These are phyloP conservation scores for Caenorhabditis sulstoni DNA, from an alignment of 2,888 invertebrate genomes.

Conservation along the genomic window DNA sequence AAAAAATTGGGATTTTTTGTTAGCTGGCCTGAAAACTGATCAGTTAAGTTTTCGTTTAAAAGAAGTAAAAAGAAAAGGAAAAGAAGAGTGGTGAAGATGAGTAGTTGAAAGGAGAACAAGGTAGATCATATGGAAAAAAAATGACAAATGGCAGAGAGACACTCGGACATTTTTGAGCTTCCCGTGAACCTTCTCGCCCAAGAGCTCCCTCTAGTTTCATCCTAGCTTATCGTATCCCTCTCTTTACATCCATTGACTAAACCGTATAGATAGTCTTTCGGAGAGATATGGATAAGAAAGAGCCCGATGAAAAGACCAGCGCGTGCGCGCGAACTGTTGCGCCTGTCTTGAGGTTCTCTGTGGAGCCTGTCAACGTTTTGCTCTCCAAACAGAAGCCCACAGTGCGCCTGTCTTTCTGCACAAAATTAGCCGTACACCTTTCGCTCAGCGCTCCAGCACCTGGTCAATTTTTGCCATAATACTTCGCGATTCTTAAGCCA, in stretches of 20 bases:
- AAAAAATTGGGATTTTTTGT: no score
- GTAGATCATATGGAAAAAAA: no score
- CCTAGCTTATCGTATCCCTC: no score
- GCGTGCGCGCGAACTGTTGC: conserved; percentile 49
- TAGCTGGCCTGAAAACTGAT: no score
- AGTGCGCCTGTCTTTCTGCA: conserved; percentile 44
- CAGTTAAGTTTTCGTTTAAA: no score
- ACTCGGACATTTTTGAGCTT: no score
- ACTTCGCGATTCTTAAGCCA: conserved; percentile 41
- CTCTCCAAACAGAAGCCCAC: conserved; percentile 57
- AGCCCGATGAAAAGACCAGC: conserved; percentile 20
- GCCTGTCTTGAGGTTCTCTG: conserved; percentile 20
- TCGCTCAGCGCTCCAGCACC: neutral
- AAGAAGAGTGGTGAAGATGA: no score
- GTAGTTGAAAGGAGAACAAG: no score
- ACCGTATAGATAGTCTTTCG: conserved; percentile 17
- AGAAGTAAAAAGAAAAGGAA: no score
- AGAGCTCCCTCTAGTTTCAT: no score
- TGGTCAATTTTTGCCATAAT: conserved; percentile 53
- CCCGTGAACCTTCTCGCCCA: no score
- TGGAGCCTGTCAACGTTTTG: conserved; percentile 45
- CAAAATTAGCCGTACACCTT: conserved; percentile 36
- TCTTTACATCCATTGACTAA: neutral
- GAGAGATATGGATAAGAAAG: conserved; percentile 34
- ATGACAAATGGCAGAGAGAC: no score